Evolutionary conservation across 2,888 invertebrate genomes (phyloP), one percentile per base, ranked within the genome.

Genomic region (Heliconius aoede): DNA sequence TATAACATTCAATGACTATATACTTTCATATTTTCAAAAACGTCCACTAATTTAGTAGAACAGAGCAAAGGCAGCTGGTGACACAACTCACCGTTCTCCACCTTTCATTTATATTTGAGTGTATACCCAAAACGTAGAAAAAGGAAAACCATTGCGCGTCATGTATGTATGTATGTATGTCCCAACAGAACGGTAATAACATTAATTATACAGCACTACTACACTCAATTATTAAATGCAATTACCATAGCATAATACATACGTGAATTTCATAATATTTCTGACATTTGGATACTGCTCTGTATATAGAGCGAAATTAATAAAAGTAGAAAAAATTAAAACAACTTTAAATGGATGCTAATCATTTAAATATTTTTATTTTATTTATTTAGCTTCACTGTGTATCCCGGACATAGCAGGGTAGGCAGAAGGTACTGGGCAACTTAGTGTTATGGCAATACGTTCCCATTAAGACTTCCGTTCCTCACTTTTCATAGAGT

Each of bases 131-230:
- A 55, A n/a, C n/a, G n/a, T 9, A 55, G 55, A 55, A 21, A 8
- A 1, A 55, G n/a, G 3, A n/a, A 55, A 55, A 55, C 9, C 55
- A n/a, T 55, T 55, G n/a, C n/a, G 1, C 9, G 4, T 55, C 3
- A 3, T n/a, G n/a, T 55, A 55, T n/a, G 3, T n/a, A 55, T n/a
- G 3, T n/a, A 55, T 55, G 55, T 11, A 55, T 55, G n/a, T 55
- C 55, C 55, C 55, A 11, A 55, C 55, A n/a, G 46, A 46, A 55
- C n/a, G n/a, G 55, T 55, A 55, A 55, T 55, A 55, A n/a, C 55
- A 55, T 55, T 55, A 55, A 55, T 55, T 55, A 55, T 55, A n/a
- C 55, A 55, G 8, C n/a, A n/a, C 55, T 55, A 55, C n/a, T 55
- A 55, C 3, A 55, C 55, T 55, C 55, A 55, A 55, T 55, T 55